Percentiles rank a stretch among this genome's conserved stretches.
These are phyloP conservation scores for Chauna torquata DNA, from an alignment of 2,113 vertebrate genomes.

Conservation along the genomic window DNA sequence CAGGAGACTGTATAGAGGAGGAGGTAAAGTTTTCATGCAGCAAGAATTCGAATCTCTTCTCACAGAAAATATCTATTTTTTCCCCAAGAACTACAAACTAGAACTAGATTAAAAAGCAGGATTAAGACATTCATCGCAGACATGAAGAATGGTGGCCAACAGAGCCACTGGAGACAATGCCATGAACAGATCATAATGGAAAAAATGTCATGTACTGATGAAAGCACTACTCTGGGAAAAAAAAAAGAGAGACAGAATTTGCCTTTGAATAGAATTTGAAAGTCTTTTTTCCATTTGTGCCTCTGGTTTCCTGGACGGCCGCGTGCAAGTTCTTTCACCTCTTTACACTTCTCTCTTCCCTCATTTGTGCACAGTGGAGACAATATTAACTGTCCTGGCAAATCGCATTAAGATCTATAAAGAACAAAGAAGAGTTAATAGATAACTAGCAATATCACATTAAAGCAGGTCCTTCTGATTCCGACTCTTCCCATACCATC, in stretches of 20 bases:
- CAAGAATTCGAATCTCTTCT: neutral
- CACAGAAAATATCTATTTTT: neutral
- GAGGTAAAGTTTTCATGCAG: neutral
- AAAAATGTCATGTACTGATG: neutral
- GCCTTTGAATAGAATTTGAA: neutral
- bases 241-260: neutral
- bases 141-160: neutral
- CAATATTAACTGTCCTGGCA: neutral
- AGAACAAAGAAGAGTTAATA: neutral
- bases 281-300: neutral
- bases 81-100: neutral
- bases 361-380: neutral
- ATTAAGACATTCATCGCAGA: neutral
- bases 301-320: neutral
- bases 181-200: neutral
- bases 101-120: neutral
- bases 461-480: neutral
- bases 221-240: too few relatives aligned
- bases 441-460: neutral
- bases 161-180: neutral
- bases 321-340: neutral
- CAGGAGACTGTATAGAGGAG: neutral
- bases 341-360: neutral
- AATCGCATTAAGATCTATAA: neutral
- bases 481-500: neutral